Percentiles rank a stretch among this genome's conserved stretches.
Evolutionary conservation across 92 coral and sea anemone species (phyloP).

Genomic region (Phenganax subtilis): DNA sequence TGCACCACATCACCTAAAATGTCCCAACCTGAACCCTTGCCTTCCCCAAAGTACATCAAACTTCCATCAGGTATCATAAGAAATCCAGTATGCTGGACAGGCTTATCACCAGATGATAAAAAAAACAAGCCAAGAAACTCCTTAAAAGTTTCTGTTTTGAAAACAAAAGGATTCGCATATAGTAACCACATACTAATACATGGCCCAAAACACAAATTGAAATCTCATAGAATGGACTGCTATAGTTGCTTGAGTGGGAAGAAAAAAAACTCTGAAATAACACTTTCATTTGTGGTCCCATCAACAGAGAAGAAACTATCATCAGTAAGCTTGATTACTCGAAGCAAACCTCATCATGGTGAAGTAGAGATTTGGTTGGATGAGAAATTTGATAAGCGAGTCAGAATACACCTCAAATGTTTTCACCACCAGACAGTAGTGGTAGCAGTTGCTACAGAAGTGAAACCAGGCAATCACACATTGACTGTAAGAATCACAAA

Average conservation of each 20-base stretch:
- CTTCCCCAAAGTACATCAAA: slow-evolving; percentile 31
- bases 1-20: neutral
- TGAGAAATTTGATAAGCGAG: slow-evolving; percentile 7
- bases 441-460: neutral
- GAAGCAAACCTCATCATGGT: slow-evolving; percentile 44
- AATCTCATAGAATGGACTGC: slow-evolving; percentile 34
- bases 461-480: slow-evolving; percentile 1
- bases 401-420: slow-evolving; percentile 28
- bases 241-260: slow-evolving; percentile 58
- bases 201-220: slow-evolving; percentile 9
- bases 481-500: slow-evolving; percentile 3
- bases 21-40: slow-evolving; percentile 3
- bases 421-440: slow-evolving; percentile 1
- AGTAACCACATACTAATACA: neutral
- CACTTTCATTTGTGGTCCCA: slow-evolving; percentile 38
- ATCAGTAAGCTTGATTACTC: slow-evolving; percentile 52
- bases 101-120: slow-evolving; percentile 54
- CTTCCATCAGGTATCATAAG: slow-evolving; percentile 4
- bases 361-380: slow-evolving; percentile 52
- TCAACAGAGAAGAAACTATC: neutral
- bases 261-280: slow-evolving; percentile 23
- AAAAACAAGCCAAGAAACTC: slow-evolving; percentile 28
- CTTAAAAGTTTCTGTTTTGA: slow-evolving; percentile 29
- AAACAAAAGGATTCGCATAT: slow-evolving; percentile 31
- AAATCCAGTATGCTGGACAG: slow-evolving; percentile 63